These are phyloP conservation scores for Oithona nana DNA, from an alignment of 2,888 invertebrate species.

Conservation along the genomic window DNA sequence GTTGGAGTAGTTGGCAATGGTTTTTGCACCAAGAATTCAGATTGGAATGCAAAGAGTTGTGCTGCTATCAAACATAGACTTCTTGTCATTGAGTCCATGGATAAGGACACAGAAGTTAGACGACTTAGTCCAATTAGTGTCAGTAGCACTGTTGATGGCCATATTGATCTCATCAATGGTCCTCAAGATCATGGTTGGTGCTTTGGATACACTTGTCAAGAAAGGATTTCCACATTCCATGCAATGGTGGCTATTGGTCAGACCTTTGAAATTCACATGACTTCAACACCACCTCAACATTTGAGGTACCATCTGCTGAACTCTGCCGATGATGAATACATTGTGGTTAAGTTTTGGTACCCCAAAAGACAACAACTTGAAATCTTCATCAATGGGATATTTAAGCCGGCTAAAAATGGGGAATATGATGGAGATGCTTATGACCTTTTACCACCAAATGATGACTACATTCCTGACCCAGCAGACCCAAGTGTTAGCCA, in stretches of 20 bases:
- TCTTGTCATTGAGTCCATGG: slow-evolving; percentile 20
- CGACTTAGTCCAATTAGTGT: slow-evolving; percentile 19
- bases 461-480: neutral
- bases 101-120: slow-evolving; percentile 18
- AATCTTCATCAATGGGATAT: slow-evolving; percentile 14
- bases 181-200: slow-evolving; percentile 20
- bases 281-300: slow-evolving; percentile 19
- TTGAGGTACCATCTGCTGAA: slow-evolving; percentile 19
- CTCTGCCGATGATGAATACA: slow-evolving; percentile 9
- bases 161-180: slow-evolving; percentile 19
- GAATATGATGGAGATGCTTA: neutral
- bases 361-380: slow-evolving; percentile 19
- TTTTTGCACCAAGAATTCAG: neutral
- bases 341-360: slow-evolving; percentile 19
- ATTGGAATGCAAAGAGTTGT: slow-evolving; percentile 19
- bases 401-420: neutral
- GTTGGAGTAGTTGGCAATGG: neutral
- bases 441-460: neutral
- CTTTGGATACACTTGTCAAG: slow-evolving; percentile 20
- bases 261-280: slow-evolving; percentile 19
- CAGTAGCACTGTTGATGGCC: slow-evolving; percentile 17
- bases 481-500: neutral
- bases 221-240: slow-evolving; percentile 20
- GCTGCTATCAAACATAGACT: slow-evolving; percentile 17
- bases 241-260: slow-evolving; percentile 11